Conservation (phyloP, 2,797 vertebrate genomes). For the Knipowitschia caucasica region DNA sequence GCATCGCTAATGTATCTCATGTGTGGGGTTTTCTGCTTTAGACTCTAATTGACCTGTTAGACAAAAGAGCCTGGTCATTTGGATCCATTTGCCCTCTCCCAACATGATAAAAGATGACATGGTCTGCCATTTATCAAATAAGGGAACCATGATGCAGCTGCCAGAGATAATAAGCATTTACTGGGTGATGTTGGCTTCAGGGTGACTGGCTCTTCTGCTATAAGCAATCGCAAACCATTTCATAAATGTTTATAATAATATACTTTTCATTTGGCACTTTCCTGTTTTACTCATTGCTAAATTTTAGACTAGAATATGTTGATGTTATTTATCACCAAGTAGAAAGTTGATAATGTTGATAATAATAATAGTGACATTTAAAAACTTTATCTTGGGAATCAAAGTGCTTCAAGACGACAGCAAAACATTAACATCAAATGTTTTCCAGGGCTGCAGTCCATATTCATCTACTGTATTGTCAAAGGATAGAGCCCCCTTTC, state of each 20-base stretch:
- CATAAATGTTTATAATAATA: neutral
- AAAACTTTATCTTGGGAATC: neutral
- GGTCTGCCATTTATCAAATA: conserved; percentile 36
- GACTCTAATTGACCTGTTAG: conserved; percentile 20
- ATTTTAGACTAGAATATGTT: neutral
- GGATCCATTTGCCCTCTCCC: conserved; percentile 36
- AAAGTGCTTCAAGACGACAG: neutral
- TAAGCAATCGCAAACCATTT: neutral
- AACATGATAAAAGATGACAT: conserved; percentile 38
- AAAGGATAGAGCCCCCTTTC: neutral
- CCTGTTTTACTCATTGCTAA: neutral
- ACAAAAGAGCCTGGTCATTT: conserved; percentile 26
- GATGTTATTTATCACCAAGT: neutral
- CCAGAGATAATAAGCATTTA: conserved; percentile 13
- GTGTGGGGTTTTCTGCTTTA: conserved; percentile 17
- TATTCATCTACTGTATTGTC: neutral
- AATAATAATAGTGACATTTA: neutral
- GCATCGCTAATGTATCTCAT: neutral
- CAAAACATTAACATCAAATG: no score
- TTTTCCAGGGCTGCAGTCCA: neutral
- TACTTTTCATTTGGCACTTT: neutral
- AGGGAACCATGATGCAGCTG: conserved; percentile 17
- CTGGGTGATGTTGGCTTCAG: neutral
- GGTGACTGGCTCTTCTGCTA: conserved; percentile 18
- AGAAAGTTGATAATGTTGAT: neutral